Percentiles rank a stretch among this genome's conserved stretches.
Evolutionary conservation across 53 echinoderm and acorn worm species (phyloP).

Genomic region (Stichopus horrens): DNA sequence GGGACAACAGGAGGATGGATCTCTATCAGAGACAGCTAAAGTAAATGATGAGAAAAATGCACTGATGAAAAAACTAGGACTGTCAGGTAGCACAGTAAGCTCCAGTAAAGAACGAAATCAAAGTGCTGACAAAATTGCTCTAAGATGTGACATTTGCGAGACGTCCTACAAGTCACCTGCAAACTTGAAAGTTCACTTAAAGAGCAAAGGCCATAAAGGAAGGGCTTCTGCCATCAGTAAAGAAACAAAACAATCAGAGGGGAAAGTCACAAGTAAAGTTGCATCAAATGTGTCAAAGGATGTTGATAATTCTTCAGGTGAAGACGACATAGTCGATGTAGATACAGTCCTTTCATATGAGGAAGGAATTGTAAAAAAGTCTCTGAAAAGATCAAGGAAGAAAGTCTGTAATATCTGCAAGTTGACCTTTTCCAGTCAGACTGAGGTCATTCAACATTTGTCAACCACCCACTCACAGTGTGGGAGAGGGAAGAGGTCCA

Average conservation of each 20-base stretch:
- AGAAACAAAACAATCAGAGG: not conserved
- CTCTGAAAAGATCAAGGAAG: constrained; percentile 19
- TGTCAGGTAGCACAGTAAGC: constrained; percentile 1
- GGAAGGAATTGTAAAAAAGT: not conserved
- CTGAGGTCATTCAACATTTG: constrained; percentile 20
- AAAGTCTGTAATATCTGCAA: constrained; percentile 44
- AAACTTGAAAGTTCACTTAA: constrained; percentile 33
- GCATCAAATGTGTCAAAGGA: not conserved
- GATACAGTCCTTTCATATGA: not conserved
- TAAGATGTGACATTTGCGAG: constrained; percentile 17
- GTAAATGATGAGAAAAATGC: not conserved
- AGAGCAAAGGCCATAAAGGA: constrained; percentile 37
- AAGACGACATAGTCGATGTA: not conserved
- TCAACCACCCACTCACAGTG: constrained; percentile 5
- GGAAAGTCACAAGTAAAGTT: not conserved
- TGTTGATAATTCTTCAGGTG: not conserved
- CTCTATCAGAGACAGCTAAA: not conserved
- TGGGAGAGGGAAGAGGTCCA: constrained; percentile 23
- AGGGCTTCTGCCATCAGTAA: not conserved
- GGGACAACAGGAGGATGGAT: not conserved
- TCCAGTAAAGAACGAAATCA: not conserved
- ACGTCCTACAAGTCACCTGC: constrained; percentile 5
- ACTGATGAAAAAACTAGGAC: constrained; percentile 17
- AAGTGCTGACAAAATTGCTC: not conserved
- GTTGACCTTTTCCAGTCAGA: constrained; percentile 4